Evolutionary conservation across 2,888 invertebrate genomes (phyloP).

Genomic region (Chrysolina haemoptera): DNA sequence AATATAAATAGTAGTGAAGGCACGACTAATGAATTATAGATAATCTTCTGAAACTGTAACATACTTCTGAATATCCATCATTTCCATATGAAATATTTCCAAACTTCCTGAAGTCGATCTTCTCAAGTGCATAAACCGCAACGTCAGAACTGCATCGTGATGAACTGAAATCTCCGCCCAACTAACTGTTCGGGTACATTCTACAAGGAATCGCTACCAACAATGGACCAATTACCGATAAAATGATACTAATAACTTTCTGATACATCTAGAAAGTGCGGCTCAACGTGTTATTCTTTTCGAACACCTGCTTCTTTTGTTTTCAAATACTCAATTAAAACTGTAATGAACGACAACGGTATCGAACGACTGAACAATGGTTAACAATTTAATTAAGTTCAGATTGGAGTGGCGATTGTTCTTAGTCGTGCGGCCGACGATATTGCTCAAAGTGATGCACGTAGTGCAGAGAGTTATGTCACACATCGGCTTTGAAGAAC

Average conservation of each 20-base stretch:
- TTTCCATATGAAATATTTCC: background rate
- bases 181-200: background rate
- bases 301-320: slow-evolving; percentile 43
- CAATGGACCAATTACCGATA: slow-evolving; percentile 47
- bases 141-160: background rate
- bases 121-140: background rate
- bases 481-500: background rate
- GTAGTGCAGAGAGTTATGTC: background rate
- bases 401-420: slow-evolving; percentile 2
- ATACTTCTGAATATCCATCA: background rate
- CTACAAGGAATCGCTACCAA: slow-evolving; percentile 31
- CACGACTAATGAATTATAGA: no score
- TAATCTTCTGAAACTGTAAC: no score
- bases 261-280: slow-evolving; percentile 34
- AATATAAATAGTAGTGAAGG: no score
- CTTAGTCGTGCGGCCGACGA: background rate
- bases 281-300: slow-evolving; percentile 25
- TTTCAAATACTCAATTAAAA: slow-evolving; percentile 43
- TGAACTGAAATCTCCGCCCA: background rate
- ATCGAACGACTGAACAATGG: slow-evolving; percentile 24
- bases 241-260: slow-evolving; percentile 46
- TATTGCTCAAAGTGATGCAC: background rate
- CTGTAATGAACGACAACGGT: slow-evolving; percentile 44
- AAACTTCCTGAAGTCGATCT: background rate
- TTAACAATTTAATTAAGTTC: slow-evolving; percentile 9